A percentile compares a stretch with the other conserved stretches of the same genome.
These are phyloP conservation scores for Fulmarus glacialis DNA, from an alignment of 2,113 vertebrate species.

Conservation along the genomic window DNA sequence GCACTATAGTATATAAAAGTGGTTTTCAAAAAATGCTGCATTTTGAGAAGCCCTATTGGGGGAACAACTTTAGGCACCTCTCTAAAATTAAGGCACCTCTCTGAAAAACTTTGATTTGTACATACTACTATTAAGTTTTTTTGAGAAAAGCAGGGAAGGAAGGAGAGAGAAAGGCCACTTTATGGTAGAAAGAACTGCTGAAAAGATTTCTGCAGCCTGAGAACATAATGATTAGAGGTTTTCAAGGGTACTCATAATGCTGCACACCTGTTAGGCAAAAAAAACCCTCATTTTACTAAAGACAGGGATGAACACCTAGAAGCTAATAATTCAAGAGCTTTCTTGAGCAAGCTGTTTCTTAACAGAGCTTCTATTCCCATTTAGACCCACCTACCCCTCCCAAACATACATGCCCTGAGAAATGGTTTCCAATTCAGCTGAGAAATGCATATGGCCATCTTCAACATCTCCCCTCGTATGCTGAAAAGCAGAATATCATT, in stretches of 20 bases:
- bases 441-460: not conserved
- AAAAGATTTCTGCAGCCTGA: slow-evolving; percentile 1
- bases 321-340: not conserved
- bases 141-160: not conserved
- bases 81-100: not conserved
- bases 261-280: not conserved
- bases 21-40: not conserved
- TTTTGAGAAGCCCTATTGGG: not conserved
- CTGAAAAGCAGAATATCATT: not conserved
- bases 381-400: not conserved
- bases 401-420: not conserved
- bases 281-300: not conserved
- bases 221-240: slow-evolving; percentile 3
- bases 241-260: not conserved
- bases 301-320: not conserved
- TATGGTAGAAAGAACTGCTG: not conserved
- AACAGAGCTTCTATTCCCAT: not conserved
- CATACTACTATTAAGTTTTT: not conserved
- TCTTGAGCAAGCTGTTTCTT: not conserved
- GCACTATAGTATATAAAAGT: not conserved
- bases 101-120: not conserved
- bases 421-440: not conserved
- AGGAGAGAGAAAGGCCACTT: not conserved
- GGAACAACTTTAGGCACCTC: not conserved
- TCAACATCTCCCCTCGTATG: not conserved